These are phyloP conservation scores for Gortyna flavago DNA, from an alignment of 2,888 invertebrate species.

Conservation along the genomic window DNA sequence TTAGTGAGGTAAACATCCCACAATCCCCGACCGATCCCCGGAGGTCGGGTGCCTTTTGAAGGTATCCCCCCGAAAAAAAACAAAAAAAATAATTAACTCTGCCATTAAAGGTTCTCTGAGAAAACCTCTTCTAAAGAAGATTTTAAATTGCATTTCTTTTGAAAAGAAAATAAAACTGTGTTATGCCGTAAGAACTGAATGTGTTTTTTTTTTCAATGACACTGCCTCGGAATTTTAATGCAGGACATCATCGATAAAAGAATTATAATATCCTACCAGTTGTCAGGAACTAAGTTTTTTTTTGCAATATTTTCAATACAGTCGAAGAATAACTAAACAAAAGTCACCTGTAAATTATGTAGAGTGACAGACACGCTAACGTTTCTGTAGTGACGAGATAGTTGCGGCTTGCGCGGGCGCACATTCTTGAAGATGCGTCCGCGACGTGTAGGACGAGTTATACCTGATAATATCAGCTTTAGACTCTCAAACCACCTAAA, in stretches of 20 bases:
- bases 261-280: background rate
- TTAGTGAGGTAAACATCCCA: too few species aligned
- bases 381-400: conserved; percentile 97
- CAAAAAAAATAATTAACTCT: too few species aligned
- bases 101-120: background rate
- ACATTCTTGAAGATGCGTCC: conserved; percentile 96
- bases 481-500: conserved; percentile 97
- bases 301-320: too few species aligned
- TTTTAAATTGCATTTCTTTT: background rate
- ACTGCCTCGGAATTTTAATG: background rate
- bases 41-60: too few species aligned
- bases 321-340: background rate
- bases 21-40: too few species aligned
- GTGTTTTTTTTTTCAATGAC: too few species aligned
- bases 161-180: background rate
- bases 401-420: conserved; percentile 95
- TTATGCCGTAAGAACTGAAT: too few species aligned
- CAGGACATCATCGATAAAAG: background rate
- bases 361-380: conserved; percentile 96
- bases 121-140: background rate
- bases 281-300: background rate
- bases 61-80: too few species aligned
- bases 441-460: conserved; percentile 98
- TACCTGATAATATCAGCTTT: conserved; percentile 96
- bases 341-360: conserved; percentile 93